phyloP scores from a whole-genome alignment of 2,113 vertebrate species.

The Hyperoodon ampullatus region DNA sequence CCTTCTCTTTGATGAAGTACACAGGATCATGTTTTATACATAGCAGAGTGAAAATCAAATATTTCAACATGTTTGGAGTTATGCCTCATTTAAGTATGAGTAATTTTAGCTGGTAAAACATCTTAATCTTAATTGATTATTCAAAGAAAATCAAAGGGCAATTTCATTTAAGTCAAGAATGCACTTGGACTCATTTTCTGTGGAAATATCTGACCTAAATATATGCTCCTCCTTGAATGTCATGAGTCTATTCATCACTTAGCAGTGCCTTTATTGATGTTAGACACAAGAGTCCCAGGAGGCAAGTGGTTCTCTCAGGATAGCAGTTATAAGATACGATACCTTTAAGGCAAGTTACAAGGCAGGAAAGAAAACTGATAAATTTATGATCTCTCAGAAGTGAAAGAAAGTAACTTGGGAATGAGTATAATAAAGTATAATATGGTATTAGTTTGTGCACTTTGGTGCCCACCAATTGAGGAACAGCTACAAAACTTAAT shows the following conservation, averaged over 20 bases:
- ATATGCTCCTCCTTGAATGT: conserved; percentile 35
- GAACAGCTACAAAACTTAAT: conserved; percentile 57
- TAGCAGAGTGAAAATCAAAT: neutral
- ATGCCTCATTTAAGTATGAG: neutral
- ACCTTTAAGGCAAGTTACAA: conserved; percentile 33
- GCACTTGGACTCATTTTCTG: neutral
- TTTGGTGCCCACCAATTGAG: conserved; percentile 9
- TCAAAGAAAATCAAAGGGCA: conserved; percentile 47
- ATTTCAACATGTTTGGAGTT: conserved; percentile 12
- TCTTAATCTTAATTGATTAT: conserved; percentile 30
- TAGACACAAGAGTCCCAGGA: conserved; percentile 38
- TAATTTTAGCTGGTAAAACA: conserved; percentile 47
- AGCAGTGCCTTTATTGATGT: neutral
- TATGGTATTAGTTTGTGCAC: neutral
- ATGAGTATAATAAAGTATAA: neutral
- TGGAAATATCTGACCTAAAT: conserved; percentile 15
- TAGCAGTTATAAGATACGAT: conserved; percentile 30
- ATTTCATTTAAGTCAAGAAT: neutral
- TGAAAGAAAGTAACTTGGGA: conserved; percentile 50
- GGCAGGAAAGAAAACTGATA: conserved; percentile 31
- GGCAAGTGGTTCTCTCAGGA: conserved; percentile 34
- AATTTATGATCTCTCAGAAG: conserved; percentile 28
- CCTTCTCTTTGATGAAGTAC: neutral
- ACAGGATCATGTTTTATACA: neutral
- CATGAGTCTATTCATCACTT: conserved; percentile 24